These are phyloP conservation scores for Montipora capricornis DNA, from an alignment of 64 coral and sea anemone genomes.

Conservation along the genomic window DNA sequence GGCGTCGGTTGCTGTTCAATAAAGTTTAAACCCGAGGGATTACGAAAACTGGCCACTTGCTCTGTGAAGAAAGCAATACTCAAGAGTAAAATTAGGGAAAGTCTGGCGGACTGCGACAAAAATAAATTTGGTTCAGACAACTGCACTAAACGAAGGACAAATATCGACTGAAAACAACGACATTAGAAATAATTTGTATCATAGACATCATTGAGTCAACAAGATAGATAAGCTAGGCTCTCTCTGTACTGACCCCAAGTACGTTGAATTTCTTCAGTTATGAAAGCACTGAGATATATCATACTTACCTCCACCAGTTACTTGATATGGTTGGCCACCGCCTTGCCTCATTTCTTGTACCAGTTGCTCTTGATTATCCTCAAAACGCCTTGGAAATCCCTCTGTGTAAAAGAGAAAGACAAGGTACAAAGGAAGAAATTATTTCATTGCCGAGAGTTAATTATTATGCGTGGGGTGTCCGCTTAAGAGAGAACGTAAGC, in stretches of 20 bases:
- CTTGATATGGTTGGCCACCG: background rate
- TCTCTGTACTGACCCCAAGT: too few relatives aligned
- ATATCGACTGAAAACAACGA: too few relatives aligned
- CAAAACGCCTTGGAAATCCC: background rate
- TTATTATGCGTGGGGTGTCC: too few relatives aligned
- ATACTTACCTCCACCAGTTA: background rate
- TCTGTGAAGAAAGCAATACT: background rate
- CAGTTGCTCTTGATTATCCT: background rate
- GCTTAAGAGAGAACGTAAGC: too few relatives aligned
- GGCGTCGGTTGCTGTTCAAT: background rate
- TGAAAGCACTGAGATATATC: background rate
- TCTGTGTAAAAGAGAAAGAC: background rate
- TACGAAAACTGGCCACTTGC: constrained; percentile 9
- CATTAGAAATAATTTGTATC: too few relatives aligned
- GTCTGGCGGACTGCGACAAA: too few relatives aligned
- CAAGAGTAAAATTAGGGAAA: background rate
- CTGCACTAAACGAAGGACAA: too few relatives aligned
- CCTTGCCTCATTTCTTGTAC: background rate
- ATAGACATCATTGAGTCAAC: too few relatives aligned
- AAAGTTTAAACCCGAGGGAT: background rate
- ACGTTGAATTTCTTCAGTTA: too few relatives aligned
- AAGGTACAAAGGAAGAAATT: background rate
- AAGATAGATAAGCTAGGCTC: too few relatives aligned
- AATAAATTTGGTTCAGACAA: too few relatives aligned
- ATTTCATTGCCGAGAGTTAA: background rate